phyloP scores from a whole-genome alignment of 2,888 invertebrate genomes.

The Cheilosia vernalis region DNA sequence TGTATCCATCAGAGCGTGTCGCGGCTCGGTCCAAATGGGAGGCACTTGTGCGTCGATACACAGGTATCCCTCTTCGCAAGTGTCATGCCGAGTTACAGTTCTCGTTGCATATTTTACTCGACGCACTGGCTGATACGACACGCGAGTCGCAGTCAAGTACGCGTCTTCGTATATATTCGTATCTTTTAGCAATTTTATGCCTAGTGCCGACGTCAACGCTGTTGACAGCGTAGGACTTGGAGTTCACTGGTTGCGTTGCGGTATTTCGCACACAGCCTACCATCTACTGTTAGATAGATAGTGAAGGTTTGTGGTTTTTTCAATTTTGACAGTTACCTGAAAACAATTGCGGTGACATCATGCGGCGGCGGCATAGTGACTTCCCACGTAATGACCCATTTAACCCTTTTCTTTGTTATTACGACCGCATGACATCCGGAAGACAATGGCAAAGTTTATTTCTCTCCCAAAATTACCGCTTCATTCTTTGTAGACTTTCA shows the following conservation, averaged over 20 bases:
- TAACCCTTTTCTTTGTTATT: constrained; percentile 19
- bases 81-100: constrained; percentile 59
- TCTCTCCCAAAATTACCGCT: constrained; percentile 7
- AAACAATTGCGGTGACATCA: constrained; percentile 50
- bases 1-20: constrained; percentile 68
- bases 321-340: constrained; percentile 62
- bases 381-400: constrained; percentile 63
- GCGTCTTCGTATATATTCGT: constrained; percentile 8
- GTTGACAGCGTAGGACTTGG: background rate
- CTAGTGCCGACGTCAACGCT: constrained; percentile 33
- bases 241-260: constrained; percentile 32
- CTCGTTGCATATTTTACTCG: constrained; percentile 56
- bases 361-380: constrained; percentile 14
- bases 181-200: constrained; percentile 52
- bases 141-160: constrained; percentile 1
- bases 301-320: constrained; percentile 23
- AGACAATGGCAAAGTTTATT: background rate
- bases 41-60: constrained; percentile 51
- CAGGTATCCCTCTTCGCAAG: constrained; percentile 33
- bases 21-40: constrained; percentile 50
- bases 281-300: constrained; percentile 28
- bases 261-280: constrained; percentile 37
- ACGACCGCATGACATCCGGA: background rate
- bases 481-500: constrained; percentile 22
- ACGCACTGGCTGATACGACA: constrained; percentile 30